Base-by-base conservation (phyloP, 2,113 vertebrate species). In the Protomyctophum bolini region DNA sequence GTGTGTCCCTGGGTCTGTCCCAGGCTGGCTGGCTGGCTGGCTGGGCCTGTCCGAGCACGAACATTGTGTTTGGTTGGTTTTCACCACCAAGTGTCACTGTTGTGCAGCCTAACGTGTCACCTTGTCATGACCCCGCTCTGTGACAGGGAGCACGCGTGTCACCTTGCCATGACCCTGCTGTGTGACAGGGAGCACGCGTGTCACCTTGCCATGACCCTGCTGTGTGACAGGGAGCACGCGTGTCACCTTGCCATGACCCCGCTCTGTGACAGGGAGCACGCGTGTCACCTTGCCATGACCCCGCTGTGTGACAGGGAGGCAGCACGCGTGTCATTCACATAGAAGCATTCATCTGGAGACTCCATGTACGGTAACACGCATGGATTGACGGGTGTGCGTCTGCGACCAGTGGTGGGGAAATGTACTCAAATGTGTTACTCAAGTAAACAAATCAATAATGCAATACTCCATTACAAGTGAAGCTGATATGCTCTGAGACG, bases 291-390 rank as follows among this genome's bases (percentile, higher is more conserved):
- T 63, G 12, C 28, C 58, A 9, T 66, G 56, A 74, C 58, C 54
- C 46, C 5, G 33, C 33, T 4, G 4, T 29, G 51, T 57, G 54
- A 76, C 41, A 52, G 60, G 48, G 33, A 41, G 60, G 48, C 1
- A 41, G 21, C 49, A 61, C 60, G 62, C 41, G 50, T 11, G 14
- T 59, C 47, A 68, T 63, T 69, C 50, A 65, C 47, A 69, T 9
- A 4, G 6, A 46, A 41, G 3, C 33, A 6, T 41, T 6, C 33
- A 6, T 41, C 33, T 41, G 33, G 33, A 41, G n/a, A n/a, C n/a
- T n/a, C n/a, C n/a, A n/a, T n/a, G n/a, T n/a, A n/a, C n/a, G n/a
- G n/a, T n/a, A n/a, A n/a, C 4, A 8, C 5, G 47, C n/a, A 12
- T 64, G 47, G 50, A 64, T 65, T 33, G 0, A 57, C 33, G 15